Evolutionary conservation across 1,140 invertebrate species (phyloP), one percentile per base, ranked within the genome.

Genomic region (Odontomachus brunneus): DNA sequence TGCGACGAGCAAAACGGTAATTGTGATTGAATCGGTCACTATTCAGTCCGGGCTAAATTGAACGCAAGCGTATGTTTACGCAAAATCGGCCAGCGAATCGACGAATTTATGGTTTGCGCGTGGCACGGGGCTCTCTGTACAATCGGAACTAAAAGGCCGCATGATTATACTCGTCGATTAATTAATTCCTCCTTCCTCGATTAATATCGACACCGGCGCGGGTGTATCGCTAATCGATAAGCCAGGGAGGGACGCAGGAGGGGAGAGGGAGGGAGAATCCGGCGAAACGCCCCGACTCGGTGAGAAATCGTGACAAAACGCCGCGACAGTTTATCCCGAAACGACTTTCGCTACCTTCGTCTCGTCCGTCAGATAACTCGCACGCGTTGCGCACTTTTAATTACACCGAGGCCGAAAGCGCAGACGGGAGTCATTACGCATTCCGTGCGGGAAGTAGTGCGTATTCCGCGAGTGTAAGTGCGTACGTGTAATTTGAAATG

Each of bases 341-440:
- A 76, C 49, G 73, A 83, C 63, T 78, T 44, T 78, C 75, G 66
- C 51, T 51, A 29, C 65, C 55, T 38, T 19, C 22, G 17, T 22
- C 55, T 26, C 69, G 69, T 17, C 29, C 44, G 33, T 73, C 67
- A 38, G 75, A 78, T 78, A 72, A 81, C 67, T 59, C 76, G 76
- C 65, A 81, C 76, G 67, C 76, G 76, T 73, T 60, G 74, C 29
- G 24, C 29, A 33, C 59, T 84, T 84, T 76, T 83, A 83, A 87
- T 87, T 83, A 83, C 66, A 48, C 53, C 48, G 33, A 62, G 22
- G 33, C 49, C 26, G 75, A 55, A 69, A 78, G 75, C 51, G 65
- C 65, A 55, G 26, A 26, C 24, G 29, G 49, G 33, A 72, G 67
- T 86, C 59, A 57, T 86, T 83, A 72, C 59, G 82, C 82, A 86